These are phyloP conservation scores for Heliornis fulica DNA, from an alignment of 2,113 vertebrate species.

Conservation along the genomic window DNA sequence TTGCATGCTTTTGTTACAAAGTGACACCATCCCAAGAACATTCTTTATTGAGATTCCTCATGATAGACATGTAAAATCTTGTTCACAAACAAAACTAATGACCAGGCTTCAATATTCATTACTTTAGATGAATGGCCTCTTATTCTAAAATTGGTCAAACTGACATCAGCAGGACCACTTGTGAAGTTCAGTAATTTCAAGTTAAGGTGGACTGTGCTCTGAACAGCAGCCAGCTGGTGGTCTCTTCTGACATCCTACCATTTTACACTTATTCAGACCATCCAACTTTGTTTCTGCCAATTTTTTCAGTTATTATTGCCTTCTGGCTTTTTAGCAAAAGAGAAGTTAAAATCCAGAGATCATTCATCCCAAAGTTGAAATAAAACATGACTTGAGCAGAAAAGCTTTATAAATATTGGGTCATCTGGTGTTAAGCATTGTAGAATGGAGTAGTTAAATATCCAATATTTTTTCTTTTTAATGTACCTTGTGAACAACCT, in stretches of 20 bases:
- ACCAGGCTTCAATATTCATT: neutral
- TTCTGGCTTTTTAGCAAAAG: neutral
- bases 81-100: neutral
- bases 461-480: neutral
- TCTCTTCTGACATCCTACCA: neutral
- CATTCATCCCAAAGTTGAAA: neutral
- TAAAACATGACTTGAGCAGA: neutral
- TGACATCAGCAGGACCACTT: neutral
- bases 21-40: neutral
- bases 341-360: neutral
- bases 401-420: neutral
- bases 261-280: neutral
- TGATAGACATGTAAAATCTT: neutral
- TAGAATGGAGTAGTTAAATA: neutral
- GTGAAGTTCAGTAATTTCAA: neutral
- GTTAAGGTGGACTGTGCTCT: neutral
- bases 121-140: neutral
- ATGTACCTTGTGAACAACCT: neutral
- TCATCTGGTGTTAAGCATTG: neutral
- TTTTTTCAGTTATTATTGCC: neutral
- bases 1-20: neutral
- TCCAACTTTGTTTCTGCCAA: neutral
- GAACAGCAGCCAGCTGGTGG: neutral
- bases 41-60: neutral
- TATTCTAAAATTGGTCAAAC: neutral